Percentiles rank a stretch among this genome's conserved stretches.
Evolutionary conservation across 2,888 invertebrate genomes (phyloP).

Genomic region (Trissolcus japonicus): DNA sequence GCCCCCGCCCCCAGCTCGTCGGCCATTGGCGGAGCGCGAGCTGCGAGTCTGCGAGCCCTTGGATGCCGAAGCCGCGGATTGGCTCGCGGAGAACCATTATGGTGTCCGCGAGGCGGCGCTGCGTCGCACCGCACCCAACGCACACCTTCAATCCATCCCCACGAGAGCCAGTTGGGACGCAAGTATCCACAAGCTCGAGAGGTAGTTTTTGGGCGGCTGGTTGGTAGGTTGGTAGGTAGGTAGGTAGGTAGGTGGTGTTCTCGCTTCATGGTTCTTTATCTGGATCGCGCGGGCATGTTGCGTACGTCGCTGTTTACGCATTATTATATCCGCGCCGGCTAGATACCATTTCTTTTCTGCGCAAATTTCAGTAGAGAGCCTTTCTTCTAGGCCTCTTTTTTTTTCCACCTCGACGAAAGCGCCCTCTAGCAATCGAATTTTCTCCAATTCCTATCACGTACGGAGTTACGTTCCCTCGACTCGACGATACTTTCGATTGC

Average conservation of each 20-base stretch:
- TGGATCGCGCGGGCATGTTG: slow-evolving; percentile 57
- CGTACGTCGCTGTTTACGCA: slow-evolving; percentile 60
- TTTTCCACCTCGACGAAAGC: not conserved
- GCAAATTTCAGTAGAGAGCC: slow-evolving; percentile 53
- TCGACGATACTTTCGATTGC: slow-evolving; percentile 22
- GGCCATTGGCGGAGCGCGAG: slow-evolving; percentile 63
- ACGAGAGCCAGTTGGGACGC: slow-evolving; percentile 18
- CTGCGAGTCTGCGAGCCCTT: slow-evolving; percentile 60
- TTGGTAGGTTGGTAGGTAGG: slow-evolving; percentile 35
- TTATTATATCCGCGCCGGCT: slow-evolving; percentile 55
- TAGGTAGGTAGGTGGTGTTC: slow-evolving; percentile 55
- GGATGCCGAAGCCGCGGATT: slow-evolving; percentile 61
- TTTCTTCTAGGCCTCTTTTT: slow-evolving; percentile 11
- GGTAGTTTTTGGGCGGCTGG: slow-evolving; percentile 32
- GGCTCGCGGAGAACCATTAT: slow-evolving; percentile 70
- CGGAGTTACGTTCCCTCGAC: slow-evolving; percentile 6
- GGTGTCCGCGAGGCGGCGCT: slow-evolving; percentile 66
- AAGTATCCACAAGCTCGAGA: slow-evolving; percentile 9
- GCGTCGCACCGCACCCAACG: slow-evolving; percentile 22
- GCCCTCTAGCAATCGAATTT: slow-evolving; percentile 11
- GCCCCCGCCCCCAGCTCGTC: slow-evolving; percentile 63
- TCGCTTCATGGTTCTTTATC: slow-evolving; percentile 60
- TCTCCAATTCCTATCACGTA: slow-evolving; percentile 23
- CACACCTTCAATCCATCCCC: slow-evolving; percentile 44
- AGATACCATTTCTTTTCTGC: slow-evolving; percentile 56